Conservation (phyloP, 2,797 vertebrate genomes). For the Urophycis tenuis region DNA sequence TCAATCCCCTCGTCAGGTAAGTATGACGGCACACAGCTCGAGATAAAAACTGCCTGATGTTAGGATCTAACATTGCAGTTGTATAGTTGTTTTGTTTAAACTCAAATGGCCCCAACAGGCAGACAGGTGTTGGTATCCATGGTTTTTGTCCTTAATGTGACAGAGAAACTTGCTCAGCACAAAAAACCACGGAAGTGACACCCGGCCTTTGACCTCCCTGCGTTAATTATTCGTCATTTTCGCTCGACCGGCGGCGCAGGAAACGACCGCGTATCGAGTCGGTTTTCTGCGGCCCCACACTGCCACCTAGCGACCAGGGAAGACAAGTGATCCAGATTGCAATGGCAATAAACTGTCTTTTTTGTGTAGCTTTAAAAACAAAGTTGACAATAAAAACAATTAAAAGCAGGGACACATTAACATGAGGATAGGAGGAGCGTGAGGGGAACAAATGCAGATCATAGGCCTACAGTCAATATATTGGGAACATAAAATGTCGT, state of each 20-base stretch:
- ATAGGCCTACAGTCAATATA: neutral
- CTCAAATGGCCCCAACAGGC: neutral
- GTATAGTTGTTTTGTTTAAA: neutral
- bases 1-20: no score
- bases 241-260: neutral
- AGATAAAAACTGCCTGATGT: no score
- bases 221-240: neutral
- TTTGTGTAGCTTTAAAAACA: neutral
- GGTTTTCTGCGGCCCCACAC: conserved; percentile 19
- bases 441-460: neutral
- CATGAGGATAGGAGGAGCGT: neutral
- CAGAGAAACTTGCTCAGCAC: neutral
- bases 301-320: conserved; percentile 41
- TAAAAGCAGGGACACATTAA: neutral
- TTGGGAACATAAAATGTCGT: no score
- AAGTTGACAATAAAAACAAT: neutral
- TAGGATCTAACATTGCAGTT: neutral
- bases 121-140: neutral
- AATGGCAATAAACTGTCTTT: neutral
- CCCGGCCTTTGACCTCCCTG: neutral
- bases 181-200: no score
- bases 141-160: neutral
- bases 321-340: neutral
- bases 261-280: neutral
- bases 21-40: no score